Base-by-base conservation (phyloP, 2,113 vertebrate genomes). In the Mugil cephalus region DNA sequence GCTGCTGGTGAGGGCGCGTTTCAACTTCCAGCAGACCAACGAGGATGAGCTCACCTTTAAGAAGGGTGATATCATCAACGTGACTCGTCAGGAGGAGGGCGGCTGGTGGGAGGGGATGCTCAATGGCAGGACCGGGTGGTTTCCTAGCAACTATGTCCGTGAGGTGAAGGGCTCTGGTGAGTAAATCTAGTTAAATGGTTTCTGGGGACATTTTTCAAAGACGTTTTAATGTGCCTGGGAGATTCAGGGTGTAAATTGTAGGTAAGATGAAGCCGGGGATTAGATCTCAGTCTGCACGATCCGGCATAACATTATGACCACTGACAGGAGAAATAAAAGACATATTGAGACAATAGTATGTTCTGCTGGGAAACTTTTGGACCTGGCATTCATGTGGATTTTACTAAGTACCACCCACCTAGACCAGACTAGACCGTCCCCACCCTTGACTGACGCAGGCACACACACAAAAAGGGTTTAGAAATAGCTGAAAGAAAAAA, bases 31-130 rank as follows among this genome's bases (percentile, higher is more conserved):
- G 83, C 98, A 98, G 92, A 99, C 95, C 85, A 99, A 99, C 36
- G 98, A 99, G 90, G 98, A 99, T 81, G 98, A 99, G 91, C 96
- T 99, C 64, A 97, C 96, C 80, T 99, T 99, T 71, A 65, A 78
- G 15, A 99, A 99, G 92, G 97, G 97, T 1, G 98, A 99, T 15
- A 89, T 99, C 92, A 98, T 99, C 91, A 92, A 92, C 0, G 98
- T 99, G 82, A 96, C 94, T 10, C 95, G 98, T 68, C 95, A 96
- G 78, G 98, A 98, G 90, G 97, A 99, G 36, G 98, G 98, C 8
- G 98, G 98, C 89, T 99, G 98, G 98, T 99, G 98, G 98, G 98
- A 99, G 88, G 98, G 98, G 80, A 93, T 68, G 34, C 87, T 96
- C 55, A 96, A 92, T 11, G 96, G 98, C 89, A 96, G 90, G 93